Conservation (phyloP, 2,888 invertebrate genomes). For the Drosophila putrida region DNA sequence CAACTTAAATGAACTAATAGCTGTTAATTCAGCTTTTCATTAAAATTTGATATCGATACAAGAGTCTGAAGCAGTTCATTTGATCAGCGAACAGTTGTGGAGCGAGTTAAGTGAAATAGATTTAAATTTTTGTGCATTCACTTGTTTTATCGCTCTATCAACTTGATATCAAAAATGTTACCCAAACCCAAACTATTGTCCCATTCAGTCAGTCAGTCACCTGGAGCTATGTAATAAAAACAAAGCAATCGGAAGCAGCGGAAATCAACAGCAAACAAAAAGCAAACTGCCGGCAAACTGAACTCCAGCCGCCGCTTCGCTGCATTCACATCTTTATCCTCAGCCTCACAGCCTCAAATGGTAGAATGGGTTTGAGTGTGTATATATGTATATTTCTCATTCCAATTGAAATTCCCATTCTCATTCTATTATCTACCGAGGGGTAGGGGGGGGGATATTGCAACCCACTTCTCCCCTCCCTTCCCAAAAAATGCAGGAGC, state of each 20-base stretch:
- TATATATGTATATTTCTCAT: background rate
- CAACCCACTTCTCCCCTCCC: slow-evolving; percentile 1
- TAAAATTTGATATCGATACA: background rate
- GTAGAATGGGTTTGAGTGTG: slow-evolving; percentile 5
- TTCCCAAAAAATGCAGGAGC: slow-evolving; percentile 24
- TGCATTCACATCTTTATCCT: slow-evolving; percentile 56
- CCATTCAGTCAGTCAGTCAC: slow-evolving; percentile 36
- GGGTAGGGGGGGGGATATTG: slow-evolving; percentile 2
- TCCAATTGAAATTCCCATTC: background rate
- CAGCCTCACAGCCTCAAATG: background rate
- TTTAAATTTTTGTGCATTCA: slow-evolving; percentile 9
- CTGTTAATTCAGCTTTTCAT: background rate
- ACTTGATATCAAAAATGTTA: background rate
- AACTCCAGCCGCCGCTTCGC: slow-evolving; percentile 41
- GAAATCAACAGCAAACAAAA: slow-evolving; percentile 77
- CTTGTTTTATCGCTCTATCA: slow-evolving; percentile 13
- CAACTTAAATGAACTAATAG: too few species aligned
- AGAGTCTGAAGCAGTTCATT: slow-evolving; percentile 4
- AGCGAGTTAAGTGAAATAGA: slow-evolving; percentile 8
- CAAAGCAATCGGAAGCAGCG: slow-evolving; percentile 77
- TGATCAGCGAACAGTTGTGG: slow-evolving; percentile 10
- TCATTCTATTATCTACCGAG: slow-evolving; percentile 3
- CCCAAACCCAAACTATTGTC: slow-evolving; percentile 6
- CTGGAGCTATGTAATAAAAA: slow-evolving; percentile 65
- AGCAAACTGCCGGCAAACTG: slow-evolving; percentile 46